Evolutionary conservation across 2,888 invertebrate species (phyloP), one percentile per base, ranked within the genome.

Genomic region (Heterodera filipjevi): DNA sequence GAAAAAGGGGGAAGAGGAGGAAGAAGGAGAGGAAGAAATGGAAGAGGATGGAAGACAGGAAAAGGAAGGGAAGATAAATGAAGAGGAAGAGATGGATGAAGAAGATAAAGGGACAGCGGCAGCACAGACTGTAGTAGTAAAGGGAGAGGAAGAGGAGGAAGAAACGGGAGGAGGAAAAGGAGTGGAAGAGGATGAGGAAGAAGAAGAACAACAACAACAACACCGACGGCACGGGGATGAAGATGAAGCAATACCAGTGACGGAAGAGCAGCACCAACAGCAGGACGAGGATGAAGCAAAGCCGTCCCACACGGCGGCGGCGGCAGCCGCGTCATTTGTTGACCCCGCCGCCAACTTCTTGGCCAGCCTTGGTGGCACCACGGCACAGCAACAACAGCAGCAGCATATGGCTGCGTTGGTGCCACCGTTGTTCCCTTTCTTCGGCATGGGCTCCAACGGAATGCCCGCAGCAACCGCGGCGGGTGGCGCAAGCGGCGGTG

Each of bases 301-400:
- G n/a, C n/a, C n/a, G 6, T 27, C 39, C 39, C 39, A 74, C 19
- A 22, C 22, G 19, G 46, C 19, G n/a, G 44, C 33, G 44, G 44
- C 44, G 39, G 53, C 14, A n/a, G 64, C 30, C n/a, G 39, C 73
- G 19, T 49, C 49, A n/a, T 44, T 33, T 73, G 66, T 53, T 22
- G 64, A 19, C 32, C 35, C 78, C 33, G 66, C 78, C 30, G 33
- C 78, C 49, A 32, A n/a, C 64, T 78, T 74, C 27, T 70, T 77
- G 66, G 70, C 73, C 49, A 77, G n/a, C 59, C 77, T 77, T 39
- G 59, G 77, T 22, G 76, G 32, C 32, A 19, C 35, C 16, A 22
- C 68, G 33, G 68, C 68, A 22, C 68, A 35, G 46, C 75, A 75
- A 30, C 64, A n/a, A n/a, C n/a, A n/a, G n/a, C n/a, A n/a, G n/a